Evolutionary conservation across 2,797 vertebrate species (phyloP), one percentile per base, ranked within the genome.

Genomic region (Catharus ustulatus): DNA sequence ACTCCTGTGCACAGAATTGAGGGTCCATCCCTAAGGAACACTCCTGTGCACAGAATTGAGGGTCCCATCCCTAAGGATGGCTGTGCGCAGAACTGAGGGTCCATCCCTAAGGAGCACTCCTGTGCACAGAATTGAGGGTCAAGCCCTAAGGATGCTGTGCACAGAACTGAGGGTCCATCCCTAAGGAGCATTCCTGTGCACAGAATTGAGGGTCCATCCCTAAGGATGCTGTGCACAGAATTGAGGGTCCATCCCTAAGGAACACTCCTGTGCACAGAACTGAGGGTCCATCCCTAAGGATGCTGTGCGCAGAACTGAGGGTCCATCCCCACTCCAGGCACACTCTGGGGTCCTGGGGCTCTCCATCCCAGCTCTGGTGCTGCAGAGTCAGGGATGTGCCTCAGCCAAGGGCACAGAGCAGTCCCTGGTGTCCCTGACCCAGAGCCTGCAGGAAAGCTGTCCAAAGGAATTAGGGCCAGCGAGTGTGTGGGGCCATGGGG

Each of bases 331-430:
- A 4, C 29, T 5, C 15, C 52, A 38, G 38, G 12, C 3, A 6
- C 7, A 6, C 11, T 1, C 1, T 3, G 5, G 34, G n/a, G 9
- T 11, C 15, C 1, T 3, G 2, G 68, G 57, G 22, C 58, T n/a
- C 26, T 29, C 66, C 7, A 0, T 10, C 1, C 1, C 2, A 0
- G n/a, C 64, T 1, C 6, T 0, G 7, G 66, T 43, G 62, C 71
- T 9, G 38, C 74, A 48, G 68, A 29, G 63, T 59, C 3, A 0
- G 38, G 64, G 45, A 15, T 8, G 3, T 0, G 6, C 54, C 0
- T 26, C 2, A 2, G 45, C 2, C 52, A 51, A 72, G 77, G 73
- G 73, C 82, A 68, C 1, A 1, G 21, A 26, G 36, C 1, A 0
- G 52, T 22, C n/a, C 13, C 15, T 1, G 0, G 7, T 4, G 20